phyloP scores from a whole-genome alignment of 2,888 invertebrate species.

The Deroplatys truncata region DNA sequence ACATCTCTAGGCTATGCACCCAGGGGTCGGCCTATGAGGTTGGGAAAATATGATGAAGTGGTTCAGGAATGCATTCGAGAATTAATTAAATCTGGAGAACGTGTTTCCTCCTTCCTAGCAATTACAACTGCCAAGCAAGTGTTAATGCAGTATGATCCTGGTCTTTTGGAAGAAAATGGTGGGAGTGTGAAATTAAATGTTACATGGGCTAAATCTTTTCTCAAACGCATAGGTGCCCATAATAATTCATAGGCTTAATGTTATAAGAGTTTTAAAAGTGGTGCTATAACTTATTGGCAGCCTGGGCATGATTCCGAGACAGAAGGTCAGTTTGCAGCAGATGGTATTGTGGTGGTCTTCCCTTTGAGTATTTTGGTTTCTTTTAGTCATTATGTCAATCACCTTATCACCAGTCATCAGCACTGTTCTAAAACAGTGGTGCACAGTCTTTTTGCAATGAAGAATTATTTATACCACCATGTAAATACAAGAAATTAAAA shows the following conservation, averaged over 20 bases:
- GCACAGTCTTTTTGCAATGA: too few relatives aligned
- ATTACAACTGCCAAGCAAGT: slow-evolving; percentile 42
- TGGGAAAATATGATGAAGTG: slow-evolving; percentile 38
- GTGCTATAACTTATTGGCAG: too few relatives aligned
- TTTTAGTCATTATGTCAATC: too few relatives aligned
- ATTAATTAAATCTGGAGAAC: slow-evolving; percentile 37
- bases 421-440: too few relatives aligned
- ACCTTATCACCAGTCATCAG: too few relatives aligned
- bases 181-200: slow-evolving; percentile 42
- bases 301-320: too few relatives aligned
- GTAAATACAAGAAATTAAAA: too few relatives aligned
- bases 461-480: too few relatives aligned
- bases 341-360: too few relatives aligned
- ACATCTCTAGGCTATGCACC: slow-evolving; percentile 36
- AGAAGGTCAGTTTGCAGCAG: too few relatives aligned
- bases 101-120: slow-evolving; percentile 39
- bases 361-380: too few relatives aligned
- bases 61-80: slow-evolving; percentile 38
- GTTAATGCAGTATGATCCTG: slow-evolving; percentile 41
- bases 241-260: slow-evolving; percentile 14
- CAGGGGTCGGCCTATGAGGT: slow-evolving; percentile 37
- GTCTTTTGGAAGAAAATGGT: slow-evolving; percentile 42
- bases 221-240: slow-evolving; percentile 36
- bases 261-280: too few relatives aligned
- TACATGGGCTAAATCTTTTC: slow-evolving; percentile 43